Evolutionary conservation across 2,113 vertebrate genomes (phyloP).

Genomic region (Pollachius pollachius): DNA sequence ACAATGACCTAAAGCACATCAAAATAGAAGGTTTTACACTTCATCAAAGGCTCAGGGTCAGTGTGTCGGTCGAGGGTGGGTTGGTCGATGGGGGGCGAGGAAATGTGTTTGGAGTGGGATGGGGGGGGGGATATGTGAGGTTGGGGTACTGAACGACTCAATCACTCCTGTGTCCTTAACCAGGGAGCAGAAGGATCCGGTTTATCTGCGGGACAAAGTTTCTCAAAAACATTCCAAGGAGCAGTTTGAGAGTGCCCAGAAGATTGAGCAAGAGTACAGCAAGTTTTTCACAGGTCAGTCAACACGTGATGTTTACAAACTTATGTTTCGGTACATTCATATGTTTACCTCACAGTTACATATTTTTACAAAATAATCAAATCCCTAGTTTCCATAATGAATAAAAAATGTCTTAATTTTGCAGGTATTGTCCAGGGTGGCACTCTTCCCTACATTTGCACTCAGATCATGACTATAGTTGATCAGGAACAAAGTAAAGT

Average conservation of each 20-base stretch:
- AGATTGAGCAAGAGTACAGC: conserved; percentile 95
- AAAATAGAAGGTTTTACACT: no score
- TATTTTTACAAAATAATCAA: no score
- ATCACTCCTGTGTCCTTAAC: no score
- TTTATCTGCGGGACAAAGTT: conserved; percentile 96
- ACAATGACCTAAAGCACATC: no score
- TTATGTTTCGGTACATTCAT: neutral
- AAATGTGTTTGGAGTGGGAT: no score
- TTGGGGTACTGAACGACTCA: neutral
- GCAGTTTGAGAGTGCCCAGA: conserved; percentile 95
- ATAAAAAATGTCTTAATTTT: conserved; percentile 18
- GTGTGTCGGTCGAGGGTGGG: no score
- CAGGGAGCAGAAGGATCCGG: conserved; percentile 95
- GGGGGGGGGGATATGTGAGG: neutral
- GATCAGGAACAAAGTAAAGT: conserved; percentile 98
- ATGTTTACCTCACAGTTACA: neutral
- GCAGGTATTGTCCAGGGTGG: conserved; percentile 94
- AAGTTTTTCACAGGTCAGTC: conserved; percentile 93
- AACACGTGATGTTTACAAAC: neutral
- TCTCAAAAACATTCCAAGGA: conserved; percentile 99
- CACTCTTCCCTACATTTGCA: conserved; percentile 92
- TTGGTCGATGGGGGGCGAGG: no score
- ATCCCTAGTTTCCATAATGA: neutral
- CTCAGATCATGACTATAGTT: conserved; percentile 94
- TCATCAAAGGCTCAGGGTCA: no score